These are phyloP conservation scores for Polyploca ridens DNA, from an alignment of 2,888 invertebrate genomes.

Conservation along the genomic window DNA sequence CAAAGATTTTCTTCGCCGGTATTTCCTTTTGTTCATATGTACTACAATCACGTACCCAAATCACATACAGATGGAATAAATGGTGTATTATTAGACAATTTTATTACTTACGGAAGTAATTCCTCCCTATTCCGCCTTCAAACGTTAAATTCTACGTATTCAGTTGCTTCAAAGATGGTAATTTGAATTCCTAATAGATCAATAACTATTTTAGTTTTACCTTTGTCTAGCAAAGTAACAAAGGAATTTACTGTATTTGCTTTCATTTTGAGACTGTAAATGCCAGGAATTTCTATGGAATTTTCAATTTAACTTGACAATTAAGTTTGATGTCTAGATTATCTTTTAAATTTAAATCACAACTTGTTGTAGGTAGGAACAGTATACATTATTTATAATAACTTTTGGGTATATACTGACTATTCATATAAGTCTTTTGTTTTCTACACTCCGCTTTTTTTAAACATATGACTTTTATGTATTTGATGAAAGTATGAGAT, in stretches of 20 bases:
- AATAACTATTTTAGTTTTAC: constrained; percentile 48
- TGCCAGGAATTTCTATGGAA: constrained; percentile 51
- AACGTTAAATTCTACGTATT: constrained; percentile 17
- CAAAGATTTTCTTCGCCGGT: constrained; percentile 45
- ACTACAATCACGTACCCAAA: constrained; percentile 24
- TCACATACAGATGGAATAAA: constrained; percentile 58
- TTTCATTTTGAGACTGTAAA: constrained; percentile 43
- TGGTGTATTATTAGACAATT: constrained; percentile 42
- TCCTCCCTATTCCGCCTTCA: constrained; percentile 19
- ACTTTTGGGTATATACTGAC: too few species aligned
- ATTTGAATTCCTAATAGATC: constrained; percentile 48
- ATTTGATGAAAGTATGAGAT: constrained; percentile 37
- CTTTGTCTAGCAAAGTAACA: constrained; percentile 38
- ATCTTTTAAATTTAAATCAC: too few species aligned
- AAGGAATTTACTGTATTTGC: constrained; percentile 51
- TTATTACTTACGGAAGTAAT: constrained; percentile 50
- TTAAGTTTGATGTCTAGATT: too few species aligned
- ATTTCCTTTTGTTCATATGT: constrained; percentile 34
- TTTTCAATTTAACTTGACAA: constrained; percentile 58
- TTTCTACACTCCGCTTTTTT: too few species aligned
- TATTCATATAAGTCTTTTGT: too few species aligned
- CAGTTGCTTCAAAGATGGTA: constrained; percentile 35
- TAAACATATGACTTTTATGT: too few species aligned
- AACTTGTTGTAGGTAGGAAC: too few species aligned
- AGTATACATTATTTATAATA: too few species aligned